phyloP scores from a whole-genome alignment of 2,113 vertebrate genomes.

The Cyprinodon tularosa region DNA sequence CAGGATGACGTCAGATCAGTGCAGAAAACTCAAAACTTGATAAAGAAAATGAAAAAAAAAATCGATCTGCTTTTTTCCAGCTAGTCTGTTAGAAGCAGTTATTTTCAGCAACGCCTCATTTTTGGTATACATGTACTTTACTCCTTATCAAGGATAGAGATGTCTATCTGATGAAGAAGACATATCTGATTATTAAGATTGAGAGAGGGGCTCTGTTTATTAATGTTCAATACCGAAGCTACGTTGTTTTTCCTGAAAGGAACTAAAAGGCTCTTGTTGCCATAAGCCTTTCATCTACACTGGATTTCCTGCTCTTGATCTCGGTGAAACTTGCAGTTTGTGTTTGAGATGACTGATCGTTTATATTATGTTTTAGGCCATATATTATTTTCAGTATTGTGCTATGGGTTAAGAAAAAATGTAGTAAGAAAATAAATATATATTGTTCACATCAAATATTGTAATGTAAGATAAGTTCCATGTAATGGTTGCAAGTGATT shows the following conservation, averaged over 20 bases:
- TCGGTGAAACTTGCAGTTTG: neutral
- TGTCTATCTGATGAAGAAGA: conserved; percentile 19
- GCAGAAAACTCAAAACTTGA: conserved; percentile 50
- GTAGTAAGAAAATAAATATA: neutral
- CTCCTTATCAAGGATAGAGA: conserved; percentile 63
- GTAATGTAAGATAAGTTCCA: neutral
- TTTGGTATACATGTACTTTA: conserved; percentile 8
- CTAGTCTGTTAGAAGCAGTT: conserved; percentile 41
- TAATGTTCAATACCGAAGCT: conserved; percentile 13
- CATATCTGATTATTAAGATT: conserved; percentile 47
- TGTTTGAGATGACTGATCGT: neutral
- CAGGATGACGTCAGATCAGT: no score
- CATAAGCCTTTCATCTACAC: conserved; percentile 24
- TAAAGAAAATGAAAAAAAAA: conserved; percentile 46
- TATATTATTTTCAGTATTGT: neutral
- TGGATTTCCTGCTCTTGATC: conserved; percentile 7
- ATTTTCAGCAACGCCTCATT: conserved; percentile 18
- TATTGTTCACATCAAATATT: neutral
- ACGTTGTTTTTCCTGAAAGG: conserved; percentile 7
- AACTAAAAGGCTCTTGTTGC: conserved; percentile 35
- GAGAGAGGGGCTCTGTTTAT: conserved; percentile 10
- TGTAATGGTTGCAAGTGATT: neutral
- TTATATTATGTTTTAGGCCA: neutral
- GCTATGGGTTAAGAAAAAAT: neutral
- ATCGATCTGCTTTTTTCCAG: conserved; percentile 42